Percentiles rank a stretch among this genome's conserved stretches.
Conservation (phyloP, 1,140 invertebrate genomes). For the Teleogryllus occipitalis region DNA sequence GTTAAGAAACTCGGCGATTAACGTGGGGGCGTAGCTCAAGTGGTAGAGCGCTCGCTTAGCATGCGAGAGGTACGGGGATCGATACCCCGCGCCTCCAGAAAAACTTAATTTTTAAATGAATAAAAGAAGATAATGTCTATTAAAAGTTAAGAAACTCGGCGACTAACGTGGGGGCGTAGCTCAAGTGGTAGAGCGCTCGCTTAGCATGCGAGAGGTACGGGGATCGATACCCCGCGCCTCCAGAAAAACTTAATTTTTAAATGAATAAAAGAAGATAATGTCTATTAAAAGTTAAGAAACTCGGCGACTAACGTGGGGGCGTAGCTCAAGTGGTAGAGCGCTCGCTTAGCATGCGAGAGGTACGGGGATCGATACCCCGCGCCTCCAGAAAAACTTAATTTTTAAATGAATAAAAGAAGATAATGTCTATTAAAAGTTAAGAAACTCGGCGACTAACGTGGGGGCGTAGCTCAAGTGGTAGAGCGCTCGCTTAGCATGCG, state of each 20-base stretch:
- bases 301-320: no score
- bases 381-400: no score
- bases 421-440: no score
- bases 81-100: slow-evolving; percentile 23
- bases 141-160: no score
- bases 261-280: no score
- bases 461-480: slow-evolving; percentile 22
- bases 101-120: no score
- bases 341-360: slow-evolving; percentile 24
- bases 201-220: slow-evolving; percentile 24
- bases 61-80: slow-evolving; percentile 23
- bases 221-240: slow-evolving; percentile 23
- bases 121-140: no score
- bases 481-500: slow-evolving; percentile 23
- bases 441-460: no score
- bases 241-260: no score
- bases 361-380: slow-evolving; percentile 23
- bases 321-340: slow-evolving; percentile 24
- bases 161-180: slow-evolving; percentile 24
- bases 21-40: slow-evolving; percentile 23
- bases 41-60: slow-evolving; percentile 24
- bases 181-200: slow-evolving; percentile 24
- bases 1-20: no score
- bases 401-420: no score
- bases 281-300: no score